Conservation (phyloP, 2,888 invertebrate genomes). For the Lasioglossum morio region DNA sequence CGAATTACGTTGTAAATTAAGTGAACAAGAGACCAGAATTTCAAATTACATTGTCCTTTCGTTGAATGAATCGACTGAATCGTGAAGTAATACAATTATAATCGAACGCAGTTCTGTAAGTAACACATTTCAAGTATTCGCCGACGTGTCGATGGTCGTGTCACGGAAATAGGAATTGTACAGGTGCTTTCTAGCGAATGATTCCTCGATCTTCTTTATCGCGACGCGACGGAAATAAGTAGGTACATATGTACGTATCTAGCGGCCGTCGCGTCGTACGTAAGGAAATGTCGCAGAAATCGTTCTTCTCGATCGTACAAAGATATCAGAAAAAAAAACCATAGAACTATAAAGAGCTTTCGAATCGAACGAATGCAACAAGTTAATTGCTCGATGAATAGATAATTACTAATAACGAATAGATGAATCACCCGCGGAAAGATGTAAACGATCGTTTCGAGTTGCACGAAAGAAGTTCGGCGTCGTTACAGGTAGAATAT, state of each 20-base stretch:
- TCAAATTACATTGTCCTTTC: too few relatives aligned
- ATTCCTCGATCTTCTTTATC: not conserved
- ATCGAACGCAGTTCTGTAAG: not conserved
- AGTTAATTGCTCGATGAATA: too few relatives aligned
- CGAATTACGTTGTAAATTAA: too few relatives aligned
- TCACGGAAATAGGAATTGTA: not conserved
- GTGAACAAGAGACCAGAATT: too few relatives aligned
- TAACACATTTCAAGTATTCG: not conserved
- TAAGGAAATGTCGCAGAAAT: not conserved
- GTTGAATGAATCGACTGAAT: too few relatives aligned
- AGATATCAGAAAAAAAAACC: not conserved
- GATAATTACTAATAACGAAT: not conserved
- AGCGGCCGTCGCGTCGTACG: not conserved
- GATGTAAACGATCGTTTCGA: not conserved
- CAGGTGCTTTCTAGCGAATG: not conserved
- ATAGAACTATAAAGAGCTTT: not conserved
- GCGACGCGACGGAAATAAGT: too few relatives aligned
- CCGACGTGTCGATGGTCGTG: not conserved
- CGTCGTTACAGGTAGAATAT: not conserved
- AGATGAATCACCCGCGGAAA: too few relatives aligned
- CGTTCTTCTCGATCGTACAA: not conserved
- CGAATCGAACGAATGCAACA: not conserved
- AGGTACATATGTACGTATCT: too few relatives aligned
- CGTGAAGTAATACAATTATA: too few relatives aligned
- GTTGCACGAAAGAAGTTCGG: slow-evolving; percentile 6